Evolutionary conservation across 2,888 invertebrate species (phyloP), one percentile per base, ranked within the genome.

Genomic region (Meloe dianella): DNA sequence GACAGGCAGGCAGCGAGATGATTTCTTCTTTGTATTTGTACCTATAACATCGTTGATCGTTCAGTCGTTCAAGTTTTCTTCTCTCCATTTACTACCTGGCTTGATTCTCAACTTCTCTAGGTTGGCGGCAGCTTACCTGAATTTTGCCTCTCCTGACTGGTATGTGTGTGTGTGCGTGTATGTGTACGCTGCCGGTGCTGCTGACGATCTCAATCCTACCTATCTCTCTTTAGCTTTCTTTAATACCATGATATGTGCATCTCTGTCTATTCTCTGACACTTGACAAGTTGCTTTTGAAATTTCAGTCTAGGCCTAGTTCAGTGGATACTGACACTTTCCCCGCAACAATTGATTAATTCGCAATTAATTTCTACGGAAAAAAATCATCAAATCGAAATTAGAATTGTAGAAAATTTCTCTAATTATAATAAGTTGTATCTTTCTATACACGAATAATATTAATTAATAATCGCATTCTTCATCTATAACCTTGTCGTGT

Each of bases 221-320:
- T 17, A 41, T 76, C 77, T 73, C 74, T 71, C 67, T 67, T 68
- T 47, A 20, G 7, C 64, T 41, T 20, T 3, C 10, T 47, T 47
- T 20, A 63, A 41, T 58, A 63, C 17, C 56, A 20, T 60, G 65
- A 60, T 67, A 66, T 8, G 64, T 70, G 71, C 71, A 70, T 80
- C 80, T 78, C 79, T 75, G 73, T 81, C 75, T 75, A 68, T 73
- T 75, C 77, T 76, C 78, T 80, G 83, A 82, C 82, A 83, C 82
- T 83, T 83, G 84, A 83, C 83, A 84, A 83, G 83, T 83, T 81
- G 83, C 82, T 82, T 82, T 83, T 81, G 81, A 81, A 81, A 82
- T 81, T 81, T 81, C 81, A 79, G 80, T 79, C 79, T 79, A 80
- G 79, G 79, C 78, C 77, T 78, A 76, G 77, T 77, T 77, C 78